Base-by-base conservation (phyloP, 2,888 invertebrate species). In the Ormyrus pomaceus region DNA sequence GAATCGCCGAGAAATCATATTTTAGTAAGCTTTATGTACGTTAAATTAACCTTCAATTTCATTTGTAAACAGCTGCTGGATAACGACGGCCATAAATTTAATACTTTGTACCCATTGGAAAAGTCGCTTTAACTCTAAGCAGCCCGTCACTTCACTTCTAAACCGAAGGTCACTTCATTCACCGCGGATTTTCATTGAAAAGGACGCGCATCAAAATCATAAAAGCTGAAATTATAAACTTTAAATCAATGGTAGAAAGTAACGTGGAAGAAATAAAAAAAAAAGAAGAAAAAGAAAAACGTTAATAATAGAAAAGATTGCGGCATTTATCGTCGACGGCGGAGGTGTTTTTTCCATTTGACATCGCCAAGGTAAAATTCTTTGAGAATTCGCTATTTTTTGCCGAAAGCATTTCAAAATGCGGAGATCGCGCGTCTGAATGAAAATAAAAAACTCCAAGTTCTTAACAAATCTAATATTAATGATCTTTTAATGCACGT, bases 121-220 rank as follows among this genome's bases (percentile, higher is more conserved):
- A 72, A 51, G 45, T 62, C 55, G 55, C 46, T 51, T 68, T 19
- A 45, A 45, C 69, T 45, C 69, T 46, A 69, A 66, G 53, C 53
- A 11, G 56, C 46, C 46, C 48, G 72, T 53, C 53, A 48, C 62
- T 73, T 73, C 72, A 64, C 55, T 73, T 73, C 72, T 73, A 73
- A 73, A 64, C 62, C 72, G 9, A 73, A 73, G 72, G 72, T 73
- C 72, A 55, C 51, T 13, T 50, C 34, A 34, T 34, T 34, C 34
- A 34, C 34, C 11, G 68, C 19, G n/a, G 34, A 62, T 61, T 34
- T 72, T 72, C 72, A 62, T 64, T 62, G 64, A 46, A 64, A 64
- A 51, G 48, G 55, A 19, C n/a, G 0, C 7, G 5, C 48, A 34
- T 34, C 64, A 46, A 65, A 65, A 62, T 46, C 46, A 61, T 46